Conservation (phyloP, 2,888 invertebrate species). For the Hirtodrosophila trivittata region DNA sequence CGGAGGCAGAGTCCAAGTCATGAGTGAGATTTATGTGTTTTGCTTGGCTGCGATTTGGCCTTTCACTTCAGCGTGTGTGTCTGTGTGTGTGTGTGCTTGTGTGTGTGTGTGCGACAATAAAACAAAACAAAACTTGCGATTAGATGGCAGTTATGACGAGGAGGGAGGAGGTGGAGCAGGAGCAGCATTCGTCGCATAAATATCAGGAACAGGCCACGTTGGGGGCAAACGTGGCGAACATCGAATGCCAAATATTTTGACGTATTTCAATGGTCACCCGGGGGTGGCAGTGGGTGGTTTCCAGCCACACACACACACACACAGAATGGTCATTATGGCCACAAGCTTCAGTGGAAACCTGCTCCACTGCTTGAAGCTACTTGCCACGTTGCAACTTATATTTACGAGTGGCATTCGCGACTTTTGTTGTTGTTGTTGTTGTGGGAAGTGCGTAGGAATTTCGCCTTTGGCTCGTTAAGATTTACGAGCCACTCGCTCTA, state of each 20-base stretch:
- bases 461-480: slow-evolving; percentile 77
- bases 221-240: slow-evolving; percentile 68
- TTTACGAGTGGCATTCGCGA: slow-evolving; percentile 73
- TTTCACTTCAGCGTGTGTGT: slow-evolving; percentile 15
- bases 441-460: slow-evolving; percentile 70
- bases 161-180: not conserved
- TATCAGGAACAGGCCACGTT: slow-evolving; percentile 45
- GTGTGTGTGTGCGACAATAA: slow-evolving; percentile 67
- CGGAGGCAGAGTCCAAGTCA: slow-evolving; percentile 55
- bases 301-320: slow-evolving; percentile 20
- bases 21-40: slow-evolving; percentile 79
- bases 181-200: slow-evolving; percentile 48
- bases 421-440: slow-evolving; percentile 17
- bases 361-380: slow-evolving; percentile 21
- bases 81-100: not conserved
- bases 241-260: slow-evolving; percentile 80
- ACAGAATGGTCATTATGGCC: slow-evolving; percentile 70
- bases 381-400: slow-evolving; percentile 64
- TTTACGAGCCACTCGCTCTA: slow-evolving; percentile 67
- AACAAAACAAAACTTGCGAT: slow-evolving; percentile 78
- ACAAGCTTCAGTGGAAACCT: slow-evolving; percentile 63
- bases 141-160: slow-evolving; percentile 70
- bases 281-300: slow-evolving; percentile 1
- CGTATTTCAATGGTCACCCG: slow-evolving; percentile 62
- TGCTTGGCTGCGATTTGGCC: slow-evolving; percentile 70